Percentiles rank a stretch among this genome's conserved stretches.
These are phyloP conservation scores for Urophycis tenuis DNA, from an alignment of 2,797 vertebrate genomes.

Conservation along the genomic window DNA sequence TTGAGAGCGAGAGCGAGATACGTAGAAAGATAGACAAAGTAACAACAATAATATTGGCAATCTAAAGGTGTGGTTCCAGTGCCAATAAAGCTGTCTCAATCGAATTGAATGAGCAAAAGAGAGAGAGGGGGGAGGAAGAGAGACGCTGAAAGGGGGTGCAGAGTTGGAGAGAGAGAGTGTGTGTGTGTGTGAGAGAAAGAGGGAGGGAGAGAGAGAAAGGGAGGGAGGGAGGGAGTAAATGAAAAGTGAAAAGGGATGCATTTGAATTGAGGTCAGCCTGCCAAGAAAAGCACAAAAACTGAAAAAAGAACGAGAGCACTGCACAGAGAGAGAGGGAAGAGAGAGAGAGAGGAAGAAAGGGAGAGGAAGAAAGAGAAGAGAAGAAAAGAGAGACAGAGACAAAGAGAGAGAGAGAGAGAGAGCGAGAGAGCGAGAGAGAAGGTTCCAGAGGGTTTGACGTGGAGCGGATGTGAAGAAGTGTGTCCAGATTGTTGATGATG, in stretches of 20 bases:
- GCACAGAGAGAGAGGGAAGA: conserved; percentile 6
- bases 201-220: conserved; percentile 17
- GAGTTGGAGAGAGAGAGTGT: conserved; percentile 6
- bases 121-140: conserved; percentile 20
- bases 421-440: neutral
- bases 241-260: conserved; percentile 6
- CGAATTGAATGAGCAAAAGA: neutral
- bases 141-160: neutral
- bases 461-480: neutral
- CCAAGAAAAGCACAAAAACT: conserved; percentile 36
- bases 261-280: conserved; percentile 40
- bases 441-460: neutral
- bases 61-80: neutral
- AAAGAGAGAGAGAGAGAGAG: neutral
- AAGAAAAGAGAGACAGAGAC: neutral
- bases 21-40: neutral
- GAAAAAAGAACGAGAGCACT: neutral
- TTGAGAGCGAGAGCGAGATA: neutral
- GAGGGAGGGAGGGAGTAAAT: conserved; percentile 29
- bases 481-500: neutral
- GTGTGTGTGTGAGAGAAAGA: conserved; percentile 12
- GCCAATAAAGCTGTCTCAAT: neutral
- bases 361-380: neutral
- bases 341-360: conserved; percentile 18
- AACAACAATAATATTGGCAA: neutral